Percentiles rank a stretch among this genome's conserved stretches.
phyloP scores from a whole-genome alignment of 2,113 vertebrate genomes.

The Alosa alosa region DNA sequence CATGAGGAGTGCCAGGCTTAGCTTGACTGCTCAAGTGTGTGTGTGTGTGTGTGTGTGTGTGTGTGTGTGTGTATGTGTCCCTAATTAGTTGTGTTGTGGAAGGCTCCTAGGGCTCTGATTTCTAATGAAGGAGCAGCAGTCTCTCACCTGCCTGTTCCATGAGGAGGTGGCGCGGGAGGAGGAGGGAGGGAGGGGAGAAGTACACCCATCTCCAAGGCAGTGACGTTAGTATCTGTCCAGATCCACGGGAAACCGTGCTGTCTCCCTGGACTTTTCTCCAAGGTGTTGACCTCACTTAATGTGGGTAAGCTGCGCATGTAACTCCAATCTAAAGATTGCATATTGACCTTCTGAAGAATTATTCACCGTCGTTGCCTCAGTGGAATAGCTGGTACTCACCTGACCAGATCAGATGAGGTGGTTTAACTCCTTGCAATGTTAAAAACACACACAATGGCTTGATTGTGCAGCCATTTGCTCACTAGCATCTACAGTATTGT shows the following conservation, averaged over 20 bases:
- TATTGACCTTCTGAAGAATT: not conserved
- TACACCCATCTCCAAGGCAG: not conserved
- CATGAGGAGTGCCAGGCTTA: not conserved
- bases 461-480: not conserved
- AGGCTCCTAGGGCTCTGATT: not conserved
- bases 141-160: not conserved
- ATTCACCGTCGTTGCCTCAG: not conserved
- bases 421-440: not conserved
- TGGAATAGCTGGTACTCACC: not conserved
- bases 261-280: not conserved
- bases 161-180: not conserved
- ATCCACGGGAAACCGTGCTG: not conserved
- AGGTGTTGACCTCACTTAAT: not conserved
- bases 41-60: not conserved
- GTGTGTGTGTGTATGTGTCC: not conserved
- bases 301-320: not conserved
- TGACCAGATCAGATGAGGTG: not conserved
- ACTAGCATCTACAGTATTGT: not conserved
- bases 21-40: not conserved
- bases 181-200: not conserved
- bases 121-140: not conserved
- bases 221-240: not conserved
- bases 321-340: not conserved
- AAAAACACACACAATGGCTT: not conserved
- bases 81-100: not conserved